phyloP scores from a whole-genome alignment of 2,888 invertebrate species.

The Frankliniella fusca region DNA sequence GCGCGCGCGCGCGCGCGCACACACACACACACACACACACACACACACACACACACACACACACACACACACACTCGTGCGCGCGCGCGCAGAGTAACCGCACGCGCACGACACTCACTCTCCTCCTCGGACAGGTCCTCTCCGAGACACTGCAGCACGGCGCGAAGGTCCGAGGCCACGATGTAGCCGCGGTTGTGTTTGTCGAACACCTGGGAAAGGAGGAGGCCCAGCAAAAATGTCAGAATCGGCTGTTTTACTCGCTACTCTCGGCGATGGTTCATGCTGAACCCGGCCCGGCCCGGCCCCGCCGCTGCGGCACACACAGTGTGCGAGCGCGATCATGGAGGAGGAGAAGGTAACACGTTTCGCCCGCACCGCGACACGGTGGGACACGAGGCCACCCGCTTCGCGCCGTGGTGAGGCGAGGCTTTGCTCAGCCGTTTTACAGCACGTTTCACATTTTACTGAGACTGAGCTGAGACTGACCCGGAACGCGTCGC shows the following conservation, averaged over 20 bases:
- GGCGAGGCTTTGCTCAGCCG: neutral
- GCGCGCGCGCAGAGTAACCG: too few species aligned
- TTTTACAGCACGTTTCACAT: neutral
- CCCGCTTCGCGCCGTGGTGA: neutral
- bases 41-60: too few species aligned
- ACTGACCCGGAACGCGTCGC: conserved; percentile 78
- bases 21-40: too few species aligned
- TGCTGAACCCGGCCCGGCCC: too few species aligned
- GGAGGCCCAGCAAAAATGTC: conserved; percentile 17
- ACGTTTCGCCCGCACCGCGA: neutral
- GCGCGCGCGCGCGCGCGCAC: too few species aligned
- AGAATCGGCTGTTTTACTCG: neutral
- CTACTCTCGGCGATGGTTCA: too few species aligned
- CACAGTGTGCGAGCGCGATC: neutral
- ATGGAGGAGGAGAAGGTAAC: neutral
- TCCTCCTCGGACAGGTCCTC: conserved; percentile 87
- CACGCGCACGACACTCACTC: conserved; percentile 54
- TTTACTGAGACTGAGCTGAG: neutral
- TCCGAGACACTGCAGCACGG: conserved; percentile 81
- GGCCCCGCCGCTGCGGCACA: too few species aligned
- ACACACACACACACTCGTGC: too few species aligned
- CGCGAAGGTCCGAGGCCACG: conserved; percentile 80
- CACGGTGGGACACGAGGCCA: neutral
- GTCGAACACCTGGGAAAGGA: conserved; percentile 61
- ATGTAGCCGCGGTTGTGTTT: conserved; percentile 90